Conservation (phyloP, 2,797 vertebrate species). For the Hemitrygon akajei region DNA sequence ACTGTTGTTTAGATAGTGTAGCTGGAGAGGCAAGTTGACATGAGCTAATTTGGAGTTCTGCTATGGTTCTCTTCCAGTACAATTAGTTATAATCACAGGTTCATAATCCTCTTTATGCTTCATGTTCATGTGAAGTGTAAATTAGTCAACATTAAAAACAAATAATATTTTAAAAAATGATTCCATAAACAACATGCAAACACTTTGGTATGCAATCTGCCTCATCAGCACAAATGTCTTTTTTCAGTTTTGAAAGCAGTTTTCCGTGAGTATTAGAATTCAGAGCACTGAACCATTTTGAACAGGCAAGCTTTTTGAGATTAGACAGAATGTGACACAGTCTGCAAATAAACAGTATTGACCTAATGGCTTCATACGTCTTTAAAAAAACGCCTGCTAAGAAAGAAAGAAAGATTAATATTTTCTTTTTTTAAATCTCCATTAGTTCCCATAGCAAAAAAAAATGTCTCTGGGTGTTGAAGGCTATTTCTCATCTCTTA, state of each 20-base stretch:
- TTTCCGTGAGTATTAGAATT: not conserved
- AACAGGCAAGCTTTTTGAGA: not conserved
- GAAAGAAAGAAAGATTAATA: slow-evolving; percentile 9
- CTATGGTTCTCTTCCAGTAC: not conserved
- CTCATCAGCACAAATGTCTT: not conserved
- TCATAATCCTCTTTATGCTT: not conserved
- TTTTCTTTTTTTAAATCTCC: not conserved
- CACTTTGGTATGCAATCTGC: not conserved
- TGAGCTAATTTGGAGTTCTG: not conserved
- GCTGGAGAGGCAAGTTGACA: not conserved
- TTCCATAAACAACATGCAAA: not conserved
- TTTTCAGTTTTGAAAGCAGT: not conserved
- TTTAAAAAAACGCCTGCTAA: not conserved
- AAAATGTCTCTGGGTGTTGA: not conserved
- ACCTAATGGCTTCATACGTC: not conserved
- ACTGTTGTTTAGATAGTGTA: not conserved
- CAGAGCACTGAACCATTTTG: no score
- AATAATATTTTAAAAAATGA: not conserved
- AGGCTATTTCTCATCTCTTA: not conserved
- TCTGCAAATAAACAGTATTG: slow-evolving; percentile 17
- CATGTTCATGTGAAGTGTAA: not conserved
- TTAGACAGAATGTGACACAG: not conserved
- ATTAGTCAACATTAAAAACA: not conserved
- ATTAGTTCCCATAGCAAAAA: not conserved
- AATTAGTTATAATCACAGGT: not conserved